Evolutionary conservation across 2,888 invertebrate species (phyloP).

Genomic region (Apamea sordens): DNA sequence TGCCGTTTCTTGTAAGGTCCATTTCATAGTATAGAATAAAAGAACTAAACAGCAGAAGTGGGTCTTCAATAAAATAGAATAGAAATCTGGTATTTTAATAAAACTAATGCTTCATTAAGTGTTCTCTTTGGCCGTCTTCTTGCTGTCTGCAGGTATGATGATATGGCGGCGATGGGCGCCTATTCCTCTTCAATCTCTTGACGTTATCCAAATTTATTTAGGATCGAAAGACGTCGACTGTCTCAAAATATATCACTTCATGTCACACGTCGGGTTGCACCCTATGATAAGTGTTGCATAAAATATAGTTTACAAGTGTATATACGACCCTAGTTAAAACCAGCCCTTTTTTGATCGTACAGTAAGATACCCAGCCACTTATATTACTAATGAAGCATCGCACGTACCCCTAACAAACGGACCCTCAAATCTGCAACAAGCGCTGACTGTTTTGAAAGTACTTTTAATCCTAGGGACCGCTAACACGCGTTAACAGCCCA

Average conservation of each 20-base stretch:
- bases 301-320: neutral
- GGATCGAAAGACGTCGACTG: neutral
- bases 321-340: neutral
- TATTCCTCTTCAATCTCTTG: no score
- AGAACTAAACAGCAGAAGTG: neutral
- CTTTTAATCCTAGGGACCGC: neutral
- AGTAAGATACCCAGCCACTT: neutral
- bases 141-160: no score
- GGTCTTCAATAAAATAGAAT: no score
- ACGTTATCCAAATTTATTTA: no score
- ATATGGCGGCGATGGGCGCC: no score
- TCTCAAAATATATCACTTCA: neutral
- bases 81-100: no score
- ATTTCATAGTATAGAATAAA: neutral
- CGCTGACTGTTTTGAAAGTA: no score
- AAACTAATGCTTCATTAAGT: no score
- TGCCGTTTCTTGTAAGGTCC: neutral
- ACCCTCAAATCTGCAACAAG: no score
- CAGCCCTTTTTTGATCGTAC: neutral
- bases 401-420: neutral
- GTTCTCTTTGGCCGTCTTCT: no score
- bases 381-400: neutral
- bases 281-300: neutral
- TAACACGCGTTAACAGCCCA: neutral
- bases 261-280: neutral